These are phyloP conservation scores for Anarrhichthys ocellatus DNA, from an alignment of 2,113 vertebrate genomes.

Conservation along the genomic window DNA sequence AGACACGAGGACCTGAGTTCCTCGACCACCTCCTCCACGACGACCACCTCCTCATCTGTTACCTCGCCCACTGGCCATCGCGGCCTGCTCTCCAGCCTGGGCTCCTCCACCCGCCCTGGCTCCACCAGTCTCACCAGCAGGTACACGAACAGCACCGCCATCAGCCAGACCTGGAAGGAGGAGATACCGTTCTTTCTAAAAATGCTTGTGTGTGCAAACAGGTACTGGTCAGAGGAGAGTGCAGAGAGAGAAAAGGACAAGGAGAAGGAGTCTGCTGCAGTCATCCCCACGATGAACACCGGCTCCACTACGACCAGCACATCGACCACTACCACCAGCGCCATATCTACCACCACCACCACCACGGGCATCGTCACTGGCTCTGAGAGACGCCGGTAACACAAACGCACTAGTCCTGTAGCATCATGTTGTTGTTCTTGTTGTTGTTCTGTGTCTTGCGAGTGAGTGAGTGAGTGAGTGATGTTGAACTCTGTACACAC, in stretches of 20 bases:
- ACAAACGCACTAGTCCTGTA: not conserved
- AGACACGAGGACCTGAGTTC: conserved; percentile 92
- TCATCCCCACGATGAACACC: conserved; percentile 96
- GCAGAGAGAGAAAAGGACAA: conserved; percentile 92
- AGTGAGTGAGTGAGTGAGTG: no score
- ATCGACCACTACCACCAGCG: conserved; percentile 86
- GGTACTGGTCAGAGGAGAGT: conserved; percentile 98
- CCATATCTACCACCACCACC: conserved; percentile 89
- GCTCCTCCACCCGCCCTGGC: conserved; percentile 79
- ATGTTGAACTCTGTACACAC: not conserved
- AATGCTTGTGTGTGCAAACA: conserved; percentile 82
- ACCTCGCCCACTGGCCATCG: conserved; percentile 95
- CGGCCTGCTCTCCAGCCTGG: conserved; percentile 88
- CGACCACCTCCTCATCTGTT: conserved; percentile 90
- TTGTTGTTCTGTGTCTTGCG: no score
- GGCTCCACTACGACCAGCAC: conserved; percentile 88
- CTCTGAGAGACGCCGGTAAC: conserved; percentile 95
- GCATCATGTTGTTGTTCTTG: not conserved
- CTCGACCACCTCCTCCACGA: conserved; percentile 82
- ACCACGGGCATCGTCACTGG: conserved; percentile 90
- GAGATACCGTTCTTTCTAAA: not conserved
- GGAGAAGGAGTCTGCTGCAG: conserved; percentile 93
- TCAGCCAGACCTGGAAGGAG: not conserved
- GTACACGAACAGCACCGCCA: conserved; percentile 62
- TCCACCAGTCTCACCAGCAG: conserved; percentile 91